Evolutionary conservation across 1,140 invertebrate genomes (phyloP).

Genomic region (Apis laboriosa): DNA sequence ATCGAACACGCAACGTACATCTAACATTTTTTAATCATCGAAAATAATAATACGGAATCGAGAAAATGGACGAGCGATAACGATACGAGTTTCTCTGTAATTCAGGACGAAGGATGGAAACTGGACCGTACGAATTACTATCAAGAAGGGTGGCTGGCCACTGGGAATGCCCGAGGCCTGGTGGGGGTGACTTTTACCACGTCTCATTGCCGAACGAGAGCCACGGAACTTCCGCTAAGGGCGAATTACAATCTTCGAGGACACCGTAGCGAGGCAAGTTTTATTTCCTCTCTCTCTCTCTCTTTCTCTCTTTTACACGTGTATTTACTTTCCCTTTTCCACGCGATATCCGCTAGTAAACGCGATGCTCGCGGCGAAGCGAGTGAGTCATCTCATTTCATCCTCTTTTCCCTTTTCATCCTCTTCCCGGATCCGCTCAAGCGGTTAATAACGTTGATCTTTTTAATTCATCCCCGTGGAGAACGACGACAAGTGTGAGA

Average conservation of each 20-base stretch:
- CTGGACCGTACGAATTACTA: conserved; percentile 97
- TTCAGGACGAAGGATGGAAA: conserved; percentile 94
- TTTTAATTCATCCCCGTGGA: not conserved
- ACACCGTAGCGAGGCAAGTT: conserved; percentile 95
- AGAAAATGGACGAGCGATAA: conserved; percentile 10
- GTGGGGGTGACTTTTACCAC: conserved; percentile 98
- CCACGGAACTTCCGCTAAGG: conserved; percentile 90
- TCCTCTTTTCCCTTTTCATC: not conserved
- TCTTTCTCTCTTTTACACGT: no score
- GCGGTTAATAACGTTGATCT: conserved; percentile 8
- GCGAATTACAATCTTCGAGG: conserved; percentile 99
- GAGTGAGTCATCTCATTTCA: conserved; percentile 34
- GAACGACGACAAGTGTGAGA: not conserved
- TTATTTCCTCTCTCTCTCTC: no score
- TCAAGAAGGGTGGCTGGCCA: conserved; percentile 98
- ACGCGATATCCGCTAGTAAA: not conserved
- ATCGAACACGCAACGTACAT: no score
- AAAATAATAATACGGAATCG: no score
- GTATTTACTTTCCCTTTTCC: not conserved
- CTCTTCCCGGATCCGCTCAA: not conserved
- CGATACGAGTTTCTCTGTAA: conserved; percentile 6
- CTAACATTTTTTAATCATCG: no score
- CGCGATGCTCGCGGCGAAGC: not conserved
- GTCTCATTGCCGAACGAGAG: conserved; percentile 90
- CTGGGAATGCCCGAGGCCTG: conserved; percentile 95